Evolutionary conservation across 2,888 invertebrate genomes (phyloP), one percentile per base, ranked within the genome.

Genomic region (Cryptus viduatorius): DNA sequence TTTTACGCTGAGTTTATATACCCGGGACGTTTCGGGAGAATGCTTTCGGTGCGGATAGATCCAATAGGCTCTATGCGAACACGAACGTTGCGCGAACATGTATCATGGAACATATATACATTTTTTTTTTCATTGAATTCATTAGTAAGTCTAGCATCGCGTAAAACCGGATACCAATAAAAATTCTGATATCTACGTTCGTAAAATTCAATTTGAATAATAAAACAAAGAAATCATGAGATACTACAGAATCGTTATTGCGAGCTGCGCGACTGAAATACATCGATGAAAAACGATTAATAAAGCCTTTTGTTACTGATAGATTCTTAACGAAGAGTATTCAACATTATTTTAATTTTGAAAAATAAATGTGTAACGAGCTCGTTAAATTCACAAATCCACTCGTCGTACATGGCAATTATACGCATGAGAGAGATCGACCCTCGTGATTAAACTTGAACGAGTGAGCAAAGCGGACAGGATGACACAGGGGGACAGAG

Each of bases 401-500:
- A 67, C 59, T 61, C 67, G 50, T 44, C 65, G 65, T 56, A 67
- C 24, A 73, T 37, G 19, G 50, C 77, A 42, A 77, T 77, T 56
- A 59, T 68, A 77, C 29, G 67, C 77, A 37, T 12, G 42, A 50
- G 80, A 31, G 44, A 46, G 61, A 61, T 61, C 29, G 29, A 61
- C 29, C 61, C 14, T 67, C 65, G 59, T 68, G 84, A 81, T 81
- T 75, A 78, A 84, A 84, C 64, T 84, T 75, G 75, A 80, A 84
- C 69, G 84, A 81, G 81, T 53, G 69, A 64, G 68, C 24, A 78
- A 64, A 73, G 71, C 77, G 77, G 61, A 81, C 64, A 68, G 64
- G 64, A 44, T 79, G 81, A 84, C 69, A 50, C 71, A 53, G 31
- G 12, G 50, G 50, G 37, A 16, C 24, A 68, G 78, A 64, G 77